Base-by-base conservation (phyloP, 2,888 invertebrate species). In the Nemotelus nigrinus region DNA sequence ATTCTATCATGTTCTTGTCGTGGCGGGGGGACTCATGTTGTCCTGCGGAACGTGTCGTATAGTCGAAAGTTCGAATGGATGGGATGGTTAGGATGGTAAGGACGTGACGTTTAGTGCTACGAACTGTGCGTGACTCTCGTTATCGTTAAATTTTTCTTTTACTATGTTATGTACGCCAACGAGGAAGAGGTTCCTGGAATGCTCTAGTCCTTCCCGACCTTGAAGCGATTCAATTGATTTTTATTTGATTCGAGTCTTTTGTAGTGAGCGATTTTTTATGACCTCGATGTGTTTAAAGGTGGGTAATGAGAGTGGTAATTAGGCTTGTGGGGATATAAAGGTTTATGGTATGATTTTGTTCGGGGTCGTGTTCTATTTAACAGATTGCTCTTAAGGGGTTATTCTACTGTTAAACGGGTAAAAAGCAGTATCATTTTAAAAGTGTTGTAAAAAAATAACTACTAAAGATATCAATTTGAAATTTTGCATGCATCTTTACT, bases 81-180 rank as follows among this genome's bases (percentile, higher is more conserved):
- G 8, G 43, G 8, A 7, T 5, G 5, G 43, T 53, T 3, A 55
- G 43, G 4, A n/a, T 48, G 48, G 67, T 43, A 44, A 10, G 48
- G 41, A 70, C 70, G 70, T 70, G 70, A 70, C 50, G n/a, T 70
- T 55, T 41, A 53, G 43, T 50, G 25, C 55, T 53, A 70, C 55
- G 70, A 70, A 70, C 55, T 55, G 70, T 70, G 70, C 70, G 70
- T 70, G 70, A 70, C 70, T 70, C 7, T 53, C 10, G 65, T 55
- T 70, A 43, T 70, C 55, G 43, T 25, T 2, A 3, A 41, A 43
- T 55, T 70, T 3, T 41, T 48, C 2, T 25, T 48, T 47, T 39
- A 2, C 45, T 8, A 45, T 53, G 10, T 53, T 53, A 53, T 53
- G 45, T 44, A 43, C 7, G 25, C 8, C 2, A 63, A 8, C 2